Evolutionary conservation across 2,888 invertebrate species (phyloP).

Genomic region (Malacosoma neustria): DNA sequence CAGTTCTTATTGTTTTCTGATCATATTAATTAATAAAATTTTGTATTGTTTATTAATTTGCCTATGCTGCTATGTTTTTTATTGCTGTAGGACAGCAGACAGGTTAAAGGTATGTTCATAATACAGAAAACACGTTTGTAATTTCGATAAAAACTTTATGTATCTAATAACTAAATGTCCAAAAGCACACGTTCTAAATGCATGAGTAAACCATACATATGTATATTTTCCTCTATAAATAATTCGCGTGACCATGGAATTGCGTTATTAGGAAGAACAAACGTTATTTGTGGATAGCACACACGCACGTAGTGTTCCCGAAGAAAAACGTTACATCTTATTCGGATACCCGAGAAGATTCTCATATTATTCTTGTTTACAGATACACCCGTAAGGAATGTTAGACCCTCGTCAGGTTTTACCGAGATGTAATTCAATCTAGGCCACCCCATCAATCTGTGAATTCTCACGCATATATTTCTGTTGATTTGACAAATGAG

Average conservation of each 20-base stretch:
- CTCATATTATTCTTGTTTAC: conserved; percentile 57
- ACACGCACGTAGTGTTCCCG: conserved; percentile 12
- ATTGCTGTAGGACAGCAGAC: too few species aligned
- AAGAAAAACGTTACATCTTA: conserved; percentile 17
- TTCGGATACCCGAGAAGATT: conserved; percentile 41
- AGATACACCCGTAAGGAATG: conserved; percentile 51
- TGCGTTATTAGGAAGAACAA: neutral
- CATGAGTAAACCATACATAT: too few species aligned
- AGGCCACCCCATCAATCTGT: conserved; percentile 71
- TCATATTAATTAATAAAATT: too few species aligned
- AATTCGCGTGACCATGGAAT: neutral
- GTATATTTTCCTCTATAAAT: neutral
- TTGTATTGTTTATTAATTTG: too few species aligned
- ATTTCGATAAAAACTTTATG: too few species aligned
- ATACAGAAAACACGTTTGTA: too few species aligned
- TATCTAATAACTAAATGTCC: too few species aligned
- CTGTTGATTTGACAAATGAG: conserved; percentile 75
- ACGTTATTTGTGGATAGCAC: conserved; percentile 3
- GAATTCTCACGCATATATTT: conserved; percentile 72
- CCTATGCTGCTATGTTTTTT: too few species aligned
- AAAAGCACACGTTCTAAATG: too few species aligned
- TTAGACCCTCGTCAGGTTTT: conserved; percentile 70
- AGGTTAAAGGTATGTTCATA: too few species aligned
- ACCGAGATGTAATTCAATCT: conserved; percentile 71
- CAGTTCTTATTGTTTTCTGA: too few species aligned